A percentile compares a stretch with the other conserved stretches of the same genome.
These are phyloP conservation scores for Trichogramma pretiosum DNA, from an alignment of 1,140 invertebrate species.

Conservation along the genomic window DNA sequence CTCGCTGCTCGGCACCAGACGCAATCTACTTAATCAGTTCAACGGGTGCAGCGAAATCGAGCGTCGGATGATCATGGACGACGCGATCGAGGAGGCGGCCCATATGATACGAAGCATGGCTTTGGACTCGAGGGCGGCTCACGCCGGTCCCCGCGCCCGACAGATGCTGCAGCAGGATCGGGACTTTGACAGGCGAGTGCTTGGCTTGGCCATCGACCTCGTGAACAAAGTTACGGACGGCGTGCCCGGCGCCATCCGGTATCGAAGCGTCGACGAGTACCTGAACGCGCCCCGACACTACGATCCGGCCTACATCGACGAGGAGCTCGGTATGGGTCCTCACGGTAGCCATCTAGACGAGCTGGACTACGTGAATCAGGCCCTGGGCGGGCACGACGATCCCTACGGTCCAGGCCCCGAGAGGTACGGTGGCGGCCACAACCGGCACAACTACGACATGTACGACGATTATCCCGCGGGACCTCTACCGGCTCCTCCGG, in stretches of 20 bases:
- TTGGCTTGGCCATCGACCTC: conserved; percentile 6
- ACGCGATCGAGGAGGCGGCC: conserved; percentile 11
- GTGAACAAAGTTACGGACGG: conserved; percentile 7
- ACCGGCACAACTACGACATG: conserved; percentile 5
- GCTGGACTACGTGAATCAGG: neutral
- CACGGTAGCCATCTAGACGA: neutral
- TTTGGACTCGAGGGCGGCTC: neutral
- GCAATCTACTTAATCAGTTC: neutral
- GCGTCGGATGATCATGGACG: conserved; percentile 8
- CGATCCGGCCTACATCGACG: too few relatives aligned
- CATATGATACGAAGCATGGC: conserved; percentile 3
- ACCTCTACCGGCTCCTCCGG: too few relatives aligned
- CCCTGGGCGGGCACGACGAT: neutral
- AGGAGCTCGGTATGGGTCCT: conserved; percentile 4
- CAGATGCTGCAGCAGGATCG: neutral
- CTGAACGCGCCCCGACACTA: neutral
- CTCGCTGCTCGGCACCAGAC: neutral
- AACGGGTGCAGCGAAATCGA: conserved; percentile 2
- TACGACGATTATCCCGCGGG: too few relatives aligned
- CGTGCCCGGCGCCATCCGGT: neutral
- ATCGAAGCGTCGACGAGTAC: conserved; percentile 3
- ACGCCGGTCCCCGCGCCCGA: too few relatives aligned
- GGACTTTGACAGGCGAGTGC: neutral
- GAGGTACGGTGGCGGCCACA: too few relatives aligned
- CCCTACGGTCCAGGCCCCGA: too few relatives aligned